Evolutionary conservation across 2,888 invertebrate genomes (phyloP), one percentile per base, ranked within the genome.

Genomic region (Chelonus formosanus): DNA sequence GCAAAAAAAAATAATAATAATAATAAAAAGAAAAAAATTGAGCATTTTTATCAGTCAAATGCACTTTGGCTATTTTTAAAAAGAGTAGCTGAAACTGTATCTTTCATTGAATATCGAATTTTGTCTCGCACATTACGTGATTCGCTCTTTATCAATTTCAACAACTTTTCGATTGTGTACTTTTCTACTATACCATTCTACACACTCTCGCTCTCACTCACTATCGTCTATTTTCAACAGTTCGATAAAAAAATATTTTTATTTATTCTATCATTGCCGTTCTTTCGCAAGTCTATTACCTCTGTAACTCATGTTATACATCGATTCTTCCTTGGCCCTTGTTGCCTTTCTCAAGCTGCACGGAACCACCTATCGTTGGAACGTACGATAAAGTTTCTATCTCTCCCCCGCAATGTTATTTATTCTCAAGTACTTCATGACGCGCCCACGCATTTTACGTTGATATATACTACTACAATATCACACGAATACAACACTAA

Each of bases 351-450:
- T 34, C 52, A 50, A 58, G 58, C 57, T 58, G 59, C 59, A 65
- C 55, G 63, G 61, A 56, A 62, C 58, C 62, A 64, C 62, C 65
- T 69, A 48, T 10, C 31, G 48, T 48, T 5, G 31, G 6, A 67
- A 67, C 52, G 63, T 65, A 67, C 64, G 67, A 66, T 66, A 71
- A 69, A 67, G 66, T 67, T 58, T 65, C 67, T 53, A 50, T 47
- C 52, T 31, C 70, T 66, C 65, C 63, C 69, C 64, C 69, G 52
- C 53, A 43, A 56, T 35, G 36, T 10, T 54, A 54, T 48, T 48
- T 48, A 48, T 48, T 48, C 48, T 48, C 31, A 31, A 20, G 20
- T 20, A 20, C 48, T 48, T 48, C 48, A 31, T 53, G 43, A 44
- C 58, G 31, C n/a, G 57, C 65, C 53, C 36, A 60, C 43, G 68